Conservation (phyloP, 2,113 vertebrate genomes). For the Catharus minimus region DNA sequence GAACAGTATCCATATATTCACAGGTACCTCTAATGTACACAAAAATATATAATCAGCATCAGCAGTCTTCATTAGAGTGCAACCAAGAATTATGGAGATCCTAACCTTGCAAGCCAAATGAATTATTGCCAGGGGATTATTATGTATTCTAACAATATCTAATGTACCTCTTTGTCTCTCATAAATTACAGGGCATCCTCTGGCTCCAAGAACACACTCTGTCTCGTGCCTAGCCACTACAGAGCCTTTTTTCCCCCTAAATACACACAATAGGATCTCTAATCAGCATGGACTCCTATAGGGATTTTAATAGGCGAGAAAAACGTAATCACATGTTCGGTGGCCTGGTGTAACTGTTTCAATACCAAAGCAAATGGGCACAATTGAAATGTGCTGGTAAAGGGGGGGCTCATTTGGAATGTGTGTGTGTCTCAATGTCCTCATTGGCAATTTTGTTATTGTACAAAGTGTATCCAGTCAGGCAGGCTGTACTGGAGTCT, state of each 20-base stretch:
- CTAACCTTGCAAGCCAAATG: slow-evolving; percentile 63
- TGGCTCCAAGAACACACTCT: slow-evolving; percentile 12
- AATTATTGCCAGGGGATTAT: slow-evolving; percentile 65
- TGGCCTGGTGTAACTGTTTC: slow-evolving; percentile 23
- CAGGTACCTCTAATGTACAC: slow-evolving; percentile 53
- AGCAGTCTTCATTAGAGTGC: slow-evolving; percentile 56
- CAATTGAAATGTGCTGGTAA: background rate
- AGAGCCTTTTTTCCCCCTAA: background rate
- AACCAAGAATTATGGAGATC: slow-evolving; percentile 68
- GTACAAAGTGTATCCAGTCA: background rate
- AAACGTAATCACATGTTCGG: background rate
- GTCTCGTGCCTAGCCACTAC: background rate
- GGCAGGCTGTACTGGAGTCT: background rate
- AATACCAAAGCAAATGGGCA: slow-evolving; percentile 27
- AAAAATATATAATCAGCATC: slow-evolving; percentile 66
- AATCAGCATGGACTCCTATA: background rate
- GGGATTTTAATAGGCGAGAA: slow-evolving; percentile 9
- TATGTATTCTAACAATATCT: slow-evolving; percentile 68
- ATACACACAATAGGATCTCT: background rate
- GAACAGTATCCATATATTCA: slow-evolving; percentile 45
- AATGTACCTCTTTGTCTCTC: slow-evolving; percentile 66
- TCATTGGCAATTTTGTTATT: background rate
- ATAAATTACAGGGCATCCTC: slow-evolving; percentile 65
- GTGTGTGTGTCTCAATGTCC: background rate
- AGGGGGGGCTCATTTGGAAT: background rate